Conservation (phyloP, 2,113 vertebrate species). For the Amphiprion ocellaris region DNA sequence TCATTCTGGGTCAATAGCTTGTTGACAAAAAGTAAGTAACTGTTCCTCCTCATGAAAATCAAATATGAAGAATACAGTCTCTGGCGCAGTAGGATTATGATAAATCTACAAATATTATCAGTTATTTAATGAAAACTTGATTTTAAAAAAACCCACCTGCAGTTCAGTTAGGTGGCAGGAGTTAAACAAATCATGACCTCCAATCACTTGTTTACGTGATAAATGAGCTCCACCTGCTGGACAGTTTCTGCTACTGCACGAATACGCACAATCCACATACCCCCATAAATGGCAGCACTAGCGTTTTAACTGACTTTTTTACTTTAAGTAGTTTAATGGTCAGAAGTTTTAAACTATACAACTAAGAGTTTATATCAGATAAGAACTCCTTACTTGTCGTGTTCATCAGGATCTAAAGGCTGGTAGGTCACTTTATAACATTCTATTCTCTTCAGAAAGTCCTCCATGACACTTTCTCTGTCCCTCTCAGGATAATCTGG, state of each 20-base stretch:
- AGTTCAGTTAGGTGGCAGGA: not conserved
- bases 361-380: not conserved
- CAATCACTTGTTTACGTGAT: not conserved
- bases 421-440: conserved; percentile 98
- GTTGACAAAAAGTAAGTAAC: not conserved
- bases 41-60: not conserved
- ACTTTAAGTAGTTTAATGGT: not conserved
- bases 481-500: conserved; percentile 94
- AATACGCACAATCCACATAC: not conserved
- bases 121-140: not conserved
- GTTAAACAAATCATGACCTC: not conserved
- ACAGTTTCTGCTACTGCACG: conserved; percentile 17
- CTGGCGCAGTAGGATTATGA: not conserved
- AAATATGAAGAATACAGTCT: not conserved
- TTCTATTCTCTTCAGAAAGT: conserved; percentile 97
- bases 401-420: conserved; percentile 91
- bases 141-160: not conserved
- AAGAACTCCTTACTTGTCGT: conserved; percentile 90
- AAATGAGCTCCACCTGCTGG: conserved; percentile 57
- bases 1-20: conserved; percentile 8
- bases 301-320: too few species aligned
- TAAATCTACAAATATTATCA: not conserved
- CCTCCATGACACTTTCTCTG: conserved; percentile 95
- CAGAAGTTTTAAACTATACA: not conserved
- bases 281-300: not conserved